phyloP scores from a whole-genome alignment of 2,113 vertebrate genomes.

The Lycocorax pyrrhopterus region DNA sequence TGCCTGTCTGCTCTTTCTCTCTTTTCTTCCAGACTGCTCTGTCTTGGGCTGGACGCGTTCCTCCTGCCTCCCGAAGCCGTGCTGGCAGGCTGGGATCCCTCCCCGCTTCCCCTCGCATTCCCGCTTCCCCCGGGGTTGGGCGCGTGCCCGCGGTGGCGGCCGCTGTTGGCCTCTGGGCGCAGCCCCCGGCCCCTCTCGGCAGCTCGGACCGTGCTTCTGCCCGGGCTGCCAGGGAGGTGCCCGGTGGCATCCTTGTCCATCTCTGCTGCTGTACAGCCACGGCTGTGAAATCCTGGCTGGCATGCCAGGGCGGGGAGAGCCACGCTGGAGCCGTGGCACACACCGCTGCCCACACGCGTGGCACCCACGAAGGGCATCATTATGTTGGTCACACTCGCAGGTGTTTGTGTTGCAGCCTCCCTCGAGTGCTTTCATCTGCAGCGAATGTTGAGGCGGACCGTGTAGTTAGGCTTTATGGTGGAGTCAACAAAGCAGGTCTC shows the following conservation, averaged over 20 bases:
- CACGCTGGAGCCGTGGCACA: accelerated
- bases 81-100: neutral
- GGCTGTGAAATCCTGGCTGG: neutral
- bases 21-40: conserved; percentile 36
- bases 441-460: neutral
- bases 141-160: neutral
- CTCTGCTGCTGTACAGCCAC: no score
- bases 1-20: conserved; percentile 3
- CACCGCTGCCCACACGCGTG: accelerated
- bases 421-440: neutral
- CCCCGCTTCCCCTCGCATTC: neutral
- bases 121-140: neutral
- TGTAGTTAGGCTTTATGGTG: neutral
- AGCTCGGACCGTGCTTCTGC: neutral
- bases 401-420: neutral
- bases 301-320: neutral
- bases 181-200: neutral
- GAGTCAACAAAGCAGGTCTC: neutral
- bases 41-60: neutral
- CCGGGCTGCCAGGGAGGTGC: neutral
- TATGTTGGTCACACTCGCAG: accelerated
- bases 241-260: accelerated
- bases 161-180: neutral
- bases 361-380: neutral
- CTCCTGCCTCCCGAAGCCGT: neutral